These are phyloP conservation scores for Spheniscus mendiculus DNA, from an alignment of 2,113 vertebrate species.

Conservation along the genomic window DNA sequence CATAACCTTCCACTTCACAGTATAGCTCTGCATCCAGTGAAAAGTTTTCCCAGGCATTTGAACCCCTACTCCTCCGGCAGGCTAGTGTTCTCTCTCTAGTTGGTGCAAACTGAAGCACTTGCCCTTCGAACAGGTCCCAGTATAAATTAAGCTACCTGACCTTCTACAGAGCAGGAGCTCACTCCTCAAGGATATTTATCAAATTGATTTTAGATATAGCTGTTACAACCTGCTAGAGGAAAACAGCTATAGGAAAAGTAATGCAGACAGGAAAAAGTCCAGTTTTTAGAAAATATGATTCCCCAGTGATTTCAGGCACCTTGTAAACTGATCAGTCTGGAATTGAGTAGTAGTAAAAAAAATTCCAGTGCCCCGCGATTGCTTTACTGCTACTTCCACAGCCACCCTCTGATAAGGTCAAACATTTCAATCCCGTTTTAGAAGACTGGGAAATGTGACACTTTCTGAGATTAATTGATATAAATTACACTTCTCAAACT, in stretches of 20 bases:
- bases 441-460: conserved; percentile 40
- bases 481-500: conserved; percentile 34
- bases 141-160: not conserved
- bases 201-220: not conserved
- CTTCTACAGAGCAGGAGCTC: not conserved
- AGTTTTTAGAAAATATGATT: conserved; percentile 30
- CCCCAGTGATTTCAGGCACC: not conserved
- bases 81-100: not conserved
- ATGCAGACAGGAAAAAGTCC: not conserved
- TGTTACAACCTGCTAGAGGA: not conserved
- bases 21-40: not conserved
- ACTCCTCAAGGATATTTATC: not conserved
- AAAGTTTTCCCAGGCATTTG: conserved; percentile 44
- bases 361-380: conserved; percentile 7
- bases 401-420: not conserved
- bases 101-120: not conserved
- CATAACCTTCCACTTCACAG: conserved; percentile 56
- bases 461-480: conserved; percentile 40
- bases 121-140: not conserved
- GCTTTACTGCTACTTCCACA: conserved; percentile 17
- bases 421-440: conserved; percentile 21
- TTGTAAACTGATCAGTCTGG: conserved; percentile 44
- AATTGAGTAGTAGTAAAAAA: conserved; percentile 31
- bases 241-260: not conserved
- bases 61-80: conserved; percentile 28